Evolutionary conservation across 2,797 vertebrate species (phyloP), one percentile per base, ranked within the genome.

Genomic region (Tarsius wallacei): DNA sequence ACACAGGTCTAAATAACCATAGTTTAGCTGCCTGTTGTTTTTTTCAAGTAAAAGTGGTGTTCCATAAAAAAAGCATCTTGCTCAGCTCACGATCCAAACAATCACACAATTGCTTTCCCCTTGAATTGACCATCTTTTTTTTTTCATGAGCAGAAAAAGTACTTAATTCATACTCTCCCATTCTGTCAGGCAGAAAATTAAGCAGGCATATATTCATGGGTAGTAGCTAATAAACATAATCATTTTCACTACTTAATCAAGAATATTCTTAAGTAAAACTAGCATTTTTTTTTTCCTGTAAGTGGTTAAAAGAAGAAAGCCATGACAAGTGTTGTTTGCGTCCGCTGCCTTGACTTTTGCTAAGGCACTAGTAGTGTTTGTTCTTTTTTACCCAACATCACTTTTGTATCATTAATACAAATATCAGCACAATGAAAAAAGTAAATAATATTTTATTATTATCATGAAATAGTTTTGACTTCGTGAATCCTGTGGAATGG

Each of bases 381-480:
- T 63, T 63, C 28, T 26, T 63, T 53, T 95, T 96, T 76, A 59
- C 9, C 12, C 22, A 71, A 31, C 28, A 36, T 26, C 85, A 26
- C 14, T 64, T 64, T 87, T 88, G 33, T 53, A 24, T 26, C 64
- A 57, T 64, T 13, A 36, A 8, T 17, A 8, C 36, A 66, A 85
- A 59, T 76, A 7, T 85, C 73, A 80, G 36, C 19, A 33, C 24
- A 53, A 11, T 53, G 28, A 59, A 73, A 81, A 91, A 83, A 26
- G 47, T 21, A 87, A 49, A 82, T 10, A 42, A n/a, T 1, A 71
- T 70, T 22, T 24, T 80, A 14, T 22, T n/a, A 63, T 68, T 63
- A 82, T 57, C 71, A 55, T 53, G 51, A 94, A 94, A 87, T 85
- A 42, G 13, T 57, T 88, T 95, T 91, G 42, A 85, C 22, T 66